phyloP scores from a whole-genome alignment of 2,113 vertebrate species.

The Cariama cristata region DNA sequence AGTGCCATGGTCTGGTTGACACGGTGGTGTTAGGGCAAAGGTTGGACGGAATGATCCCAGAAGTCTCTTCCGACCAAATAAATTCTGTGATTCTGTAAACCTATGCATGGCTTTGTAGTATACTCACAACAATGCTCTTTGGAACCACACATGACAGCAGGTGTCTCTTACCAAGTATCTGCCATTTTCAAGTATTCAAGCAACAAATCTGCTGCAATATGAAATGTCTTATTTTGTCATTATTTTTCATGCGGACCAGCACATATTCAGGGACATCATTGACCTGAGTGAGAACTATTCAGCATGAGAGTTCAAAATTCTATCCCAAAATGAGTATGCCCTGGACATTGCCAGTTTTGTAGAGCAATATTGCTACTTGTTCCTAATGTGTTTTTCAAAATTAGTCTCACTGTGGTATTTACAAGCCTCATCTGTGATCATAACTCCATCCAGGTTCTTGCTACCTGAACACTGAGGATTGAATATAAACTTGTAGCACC shows the following conservation, averaged over 20 bases:
- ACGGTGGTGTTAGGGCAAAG: too few species aligned
- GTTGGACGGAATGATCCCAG: too few species aligned
- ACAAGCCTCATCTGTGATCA: background rate
- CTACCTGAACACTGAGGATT: background rate
- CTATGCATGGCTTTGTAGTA: background rate
- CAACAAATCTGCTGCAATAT: background rate
- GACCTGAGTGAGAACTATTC: background rate
- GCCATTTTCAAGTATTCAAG: background rate
- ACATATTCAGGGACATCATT: background rate
- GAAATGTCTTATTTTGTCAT: background rate
- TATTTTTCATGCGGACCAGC: background rate
- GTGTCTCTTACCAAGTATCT: background rate
- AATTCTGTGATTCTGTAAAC: background rate
- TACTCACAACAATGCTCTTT: background rate
- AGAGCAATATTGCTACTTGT: background rate
- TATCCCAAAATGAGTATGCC: background rate
- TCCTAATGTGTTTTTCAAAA: background rate
- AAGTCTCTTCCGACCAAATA: too few species aligned
- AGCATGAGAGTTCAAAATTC: background rate
- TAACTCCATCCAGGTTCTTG: background rate
- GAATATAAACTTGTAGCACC: background rate
- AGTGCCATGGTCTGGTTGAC: too few species aligned
- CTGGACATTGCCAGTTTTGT: background rate
- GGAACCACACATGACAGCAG: background rate
- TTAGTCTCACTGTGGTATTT: background rate